Base-by-base conservation (phyloP, 2,888 invertebrate species). In the Vanessa cardui region DNA sequence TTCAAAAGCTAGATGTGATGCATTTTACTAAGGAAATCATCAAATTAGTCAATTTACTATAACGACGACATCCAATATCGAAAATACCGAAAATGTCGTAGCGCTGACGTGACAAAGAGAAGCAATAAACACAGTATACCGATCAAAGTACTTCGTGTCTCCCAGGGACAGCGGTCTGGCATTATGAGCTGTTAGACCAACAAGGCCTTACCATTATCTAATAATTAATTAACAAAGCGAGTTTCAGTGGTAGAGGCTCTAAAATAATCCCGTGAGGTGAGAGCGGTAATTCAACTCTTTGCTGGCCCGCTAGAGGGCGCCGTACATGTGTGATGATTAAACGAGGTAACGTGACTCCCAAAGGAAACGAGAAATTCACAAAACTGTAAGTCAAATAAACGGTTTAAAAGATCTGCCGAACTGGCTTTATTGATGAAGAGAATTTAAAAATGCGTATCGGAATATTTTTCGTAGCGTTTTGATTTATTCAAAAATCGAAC, bases 291-390 rank as follows among this genome's bases (percentile, higher is more conserved):
- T 74, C 74, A 73, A 73, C 77, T 76, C 75, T 75, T 76, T 64
- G 66, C 73, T 58, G 63, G 68, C 64, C 72, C 68, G 69, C 66
- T 72, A 70, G 76, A 67, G 71, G 70, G 68, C 67, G 66, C 64
- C 70, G 47, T 76, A 75, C 76, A 76, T 75, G 76, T 77, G 76
- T 73, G 75, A 78, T 79, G 77, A 79, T 78, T 77, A 78, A 79
- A 76, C 66, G 64, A 54, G 62, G 45, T 68, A 77, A 77, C 74
- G 77, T 78, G 77, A 73, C 74, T 74, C 62, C 64, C 70, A 58
- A 68, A 50, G 72, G 74, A 71, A 73, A 68, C 62, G 70, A 66
- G 71, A 67, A 71, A 73, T 73, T 74, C 64, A 58, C 68, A 64
- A 70, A 72, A 68, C 62, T 63, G 68, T 66, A 70, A 73, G 66